Base-by-base conservation (phyloP, 2,888 invertebrate species). In the Disparrhopalites patrizii region DNA sequence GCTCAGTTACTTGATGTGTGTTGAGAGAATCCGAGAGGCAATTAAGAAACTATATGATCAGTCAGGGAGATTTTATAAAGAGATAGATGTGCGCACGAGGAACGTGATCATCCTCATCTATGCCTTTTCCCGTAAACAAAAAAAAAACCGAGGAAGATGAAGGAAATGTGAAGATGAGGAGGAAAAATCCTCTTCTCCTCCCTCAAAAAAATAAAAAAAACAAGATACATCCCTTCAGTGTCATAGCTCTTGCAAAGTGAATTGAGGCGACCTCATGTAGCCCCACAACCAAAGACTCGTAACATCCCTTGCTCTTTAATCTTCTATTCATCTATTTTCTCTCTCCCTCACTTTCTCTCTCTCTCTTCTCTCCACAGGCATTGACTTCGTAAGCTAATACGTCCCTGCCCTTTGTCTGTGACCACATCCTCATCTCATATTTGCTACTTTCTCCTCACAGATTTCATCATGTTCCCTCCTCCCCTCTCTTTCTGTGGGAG, bases 81-180 rank as follows among this genome's bases (percentile, higher is more conserved):
- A 51, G 36, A 61, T 18, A 38, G 33, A 61, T 61, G n/a, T n/a
- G 61, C 51, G 58, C 47, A 43, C 47, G 50, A 60, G 60, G 60
- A 60, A 18, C 31, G 31, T 28, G 47, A 30, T 47, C 60, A 47
- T 13, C 31, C 30, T 28, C 28, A n/a, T 31, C 31, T 15, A 13
- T 8, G 51, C 18, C 27, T 20, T 30, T 18, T 30, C 30, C 33
- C 25, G 4, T 20, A 55, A 18, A 55, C 28, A 20, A 3, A 51
- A 23, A 23, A 23, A 51, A 36, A 36, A 10, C 36, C 36, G 36
- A 36, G 36, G 15, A n/a, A n/a, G n/a, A n/a, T n/a, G n/a, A n/a
- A n/a, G n/a, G n/a, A n/a, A n/a, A n/a, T n/a, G n/a, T n/a, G n/a
- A n/a, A n/a, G n/a, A n/a, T n/a, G n/a, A n/a, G n/a, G n/a, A n/a